Evolutionary conservation across 2,888 invertebrate genomes (phyloP), one percentile per base, ranked within the genome.

Genomic region (Orthosia incerta): DNA sequence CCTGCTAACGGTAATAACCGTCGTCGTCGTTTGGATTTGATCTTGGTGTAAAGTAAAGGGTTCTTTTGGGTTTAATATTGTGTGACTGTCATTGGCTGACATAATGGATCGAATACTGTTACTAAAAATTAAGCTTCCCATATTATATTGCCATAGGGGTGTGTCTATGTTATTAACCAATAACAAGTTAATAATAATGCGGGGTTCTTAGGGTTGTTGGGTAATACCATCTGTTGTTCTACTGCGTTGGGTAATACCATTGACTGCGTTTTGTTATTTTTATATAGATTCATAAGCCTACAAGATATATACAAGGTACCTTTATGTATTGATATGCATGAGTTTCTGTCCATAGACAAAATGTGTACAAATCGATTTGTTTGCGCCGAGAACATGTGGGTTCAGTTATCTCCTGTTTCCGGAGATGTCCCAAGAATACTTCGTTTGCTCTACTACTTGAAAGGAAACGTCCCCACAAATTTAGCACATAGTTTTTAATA

Each of bases 21-120:
- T 31, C 13, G 31, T 12, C 48, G 31, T 31, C 13, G 31, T 12
- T 16, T 26, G 16, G 3, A n/a, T 51, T 53, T 16, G 13, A 53
- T 26, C 4, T 45, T 51, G 15, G 45, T 23, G 5, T 23, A 39
- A 23, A 46, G 5, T 23, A 39, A 23, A 46, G n/a, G 31, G 39
- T 53, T 26, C 23, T 23, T 18, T 64, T 18, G 11, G 12, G 65
- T 20, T 13, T 31, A 31, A 20, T 67, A 16, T 7, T 50, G 4
- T 16, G 15, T 13, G 13, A 12, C n/a, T n/a, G 12, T 51, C 12
- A 71, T 57, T 71, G 57, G 74, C 50, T 45, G 50, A 56, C n/a
- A 15, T 18, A 15, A 57, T 1, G 13, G 18, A 45, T 18, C 7
- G 15, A 26, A 56, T 4, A 26, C 45, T 57, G 45, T 59, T 50